Evolutionary conservation across 1,140 invertebrate species (phyloP), one percentile per base, ranked within the genome.

Genomic region (Holotrichia oblita): DNA sequence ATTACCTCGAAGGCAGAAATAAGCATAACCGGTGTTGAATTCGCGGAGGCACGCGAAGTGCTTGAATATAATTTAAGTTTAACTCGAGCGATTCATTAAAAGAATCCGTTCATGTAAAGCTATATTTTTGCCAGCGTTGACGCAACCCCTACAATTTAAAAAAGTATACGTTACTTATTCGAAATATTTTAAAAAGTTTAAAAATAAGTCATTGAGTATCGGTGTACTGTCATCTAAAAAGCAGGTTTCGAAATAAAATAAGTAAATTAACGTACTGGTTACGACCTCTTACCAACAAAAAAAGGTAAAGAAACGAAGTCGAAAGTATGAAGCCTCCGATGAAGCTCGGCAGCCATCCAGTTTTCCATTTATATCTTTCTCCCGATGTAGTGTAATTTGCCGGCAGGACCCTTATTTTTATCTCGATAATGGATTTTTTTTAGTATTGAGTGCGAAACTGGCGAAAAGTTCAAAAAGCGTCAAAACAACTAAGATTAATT

Each of bases 351-450:
- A 34, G 8, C 24, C 27, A 27, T 69, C 20, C 61, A 10, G 22
- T 34, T 20, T 22, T 69, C 61, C 27, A 69, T 69, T 69, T 69
- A 69, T 69, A 69, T 69, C 61, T 69, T 69, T 69, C 61, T 34
- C 12, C 27, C 61, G 27, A 55, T 55, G 48, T 44, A 20, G 59
- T 34, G 22, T 69, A 27, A 69, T 69, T 69, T 22, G 8, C 22
- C 20, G 24, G 27, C 20, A 34, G 22, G 20, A 14, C 12, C 22
- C 24, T 69, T 69, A 55, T 69, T 27, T 69, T 69, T 69, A 69
- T 69, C 61, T 27, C 22, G 61, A 69, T 69, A 69, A 69, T 69
- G 61, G 61, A 27, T 69, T 69, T 69, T 61, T 69, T 69, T 69
- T 48, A 2, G 61, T 69, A 69, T 34, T 9, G 61, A 69, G 10